These are phyloP conservation scores for Stegodyphus dumicola DNA, from an alignment of 1,140 invertebrate genomes.

Conservation along the genomic window DNA sequence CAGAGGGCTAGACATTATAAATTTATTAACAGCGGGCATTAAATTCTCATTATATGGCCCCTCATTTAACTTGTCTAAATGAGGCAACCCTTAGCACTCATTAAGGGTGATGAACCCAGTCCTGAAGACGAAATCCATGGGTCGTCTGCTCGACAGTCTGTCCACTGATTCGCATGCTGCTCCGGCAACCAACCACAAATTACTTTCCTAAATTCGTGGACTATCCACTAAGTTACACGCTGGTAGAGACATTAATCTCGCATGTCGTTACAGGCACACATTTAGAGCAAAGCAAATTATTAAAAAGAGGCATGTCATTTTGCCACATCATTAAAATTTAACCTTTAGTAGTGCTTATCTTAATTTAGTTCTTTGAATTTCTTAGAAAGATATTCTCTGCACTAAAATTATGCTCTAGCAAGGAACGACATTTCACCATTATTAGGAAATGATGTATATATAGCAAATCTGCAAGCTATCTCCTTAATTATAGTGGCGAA, in stretches of 20 bases:
- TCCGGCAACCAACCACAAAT: conserved; percentile 22
- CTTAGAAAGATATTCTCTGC: too few relatives aligned
- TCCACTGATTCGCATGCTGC: conserved; percentile 25
- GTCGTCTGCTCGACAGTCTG: conserved; percentile 16
- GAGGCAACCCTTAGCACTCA: conserved; percentile 49
- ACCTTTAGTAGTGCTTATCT: too few relatives aligned
- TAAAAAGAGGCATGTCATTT: background rate
- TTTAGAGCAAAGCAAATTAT: background rate
- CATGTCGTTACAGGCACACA: background rate
- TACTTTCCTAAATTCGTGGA: background rate
- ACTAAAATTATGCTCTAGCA: too few relatives aligned
- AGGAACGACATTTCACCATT: too few relatives aligned
- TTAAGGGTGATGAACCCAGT: conserved; percentile 51
- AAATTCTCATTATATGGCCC: conserved; percentile 55
- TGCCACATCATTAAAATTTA: background rate
- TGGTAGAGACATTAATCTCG: background rate
- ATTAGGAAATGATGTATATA: too few relatives aligned
- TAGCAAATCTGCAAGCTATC: too few relatives aligned
- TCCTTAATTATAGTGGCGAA: too few relatives aligned
- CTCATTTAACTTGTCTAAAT: conserved; percentile 56
- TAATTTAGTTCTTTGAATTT: too few relatives aligned
- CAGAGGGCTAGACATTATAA: conserved; percentile 23
- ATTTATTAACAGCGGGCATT: conserved; percentile 53
- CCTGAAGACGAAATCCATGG: conserved; percentile 14
- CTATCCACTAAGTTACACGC: too few relatives aligned